Base-by-base conservation (phyloP, 1,140 invertebrate genomes). In the Drosophila bocki region DNA sequence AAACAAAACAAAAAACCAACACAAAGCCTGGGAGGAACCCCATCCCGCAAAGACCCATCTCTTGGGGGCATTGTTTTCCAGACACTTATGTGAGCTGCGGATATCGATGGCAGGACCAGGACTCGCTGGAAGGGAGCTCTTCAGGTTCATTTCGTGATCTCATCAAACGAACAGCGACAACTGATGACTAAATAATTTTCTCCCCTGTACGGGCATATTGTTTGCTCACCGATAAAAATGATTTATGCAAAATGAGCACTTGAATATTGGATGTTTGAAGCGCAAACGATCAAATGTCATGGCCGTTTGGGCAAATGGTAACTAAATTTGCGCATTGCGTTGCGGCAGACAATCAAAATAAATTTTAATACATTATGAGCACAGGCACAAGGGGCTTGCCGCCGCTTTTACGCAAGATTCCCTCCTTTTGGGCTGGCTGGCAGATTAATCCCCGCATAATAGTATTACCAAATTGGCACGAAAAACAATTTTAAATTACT, bases 181-280 rank as follows among this genome's bases (percentile, higher is more conserved):
- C 74, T 60, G 74, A 76, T 72, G 67, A 60, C 69, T 72, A 72
- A 72, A 72, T 72, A 72, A 72, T 59, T 71, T 59, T 48, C 41
- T 33, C 63, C 12, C 22, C 48, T 8, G 48, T 48, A 17, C 1
- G 11, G n/a, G 17, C 39, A 32, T 35, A 71, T 71, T 50, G 67
- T 72, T 58, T 71, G 53, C 29, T 59, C 17, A 71, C 42, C 42
- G 50, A 70, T 62, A 57, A 54, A 71, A 59, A 50, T 72, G 69
- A 72, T 71, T 72, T 72, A 72, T 72, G 67, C 67, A 51, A 59
- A 72, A 35, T 42, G 54, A 33, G 32, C 33, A 12, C 17, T 47
- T 17, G 15, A 54, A 35, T 17, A 51, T 51, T 44, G 32, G 35
- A 54, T 37, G 33, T 9, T 39, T 8, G 2, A 15, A 26, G 17